These are phyloP conservation scores for Enteromius paludinosus DNA, from an alignment of 2,797 vertebrate genomes.

Conservation along the genomic window DNA sequence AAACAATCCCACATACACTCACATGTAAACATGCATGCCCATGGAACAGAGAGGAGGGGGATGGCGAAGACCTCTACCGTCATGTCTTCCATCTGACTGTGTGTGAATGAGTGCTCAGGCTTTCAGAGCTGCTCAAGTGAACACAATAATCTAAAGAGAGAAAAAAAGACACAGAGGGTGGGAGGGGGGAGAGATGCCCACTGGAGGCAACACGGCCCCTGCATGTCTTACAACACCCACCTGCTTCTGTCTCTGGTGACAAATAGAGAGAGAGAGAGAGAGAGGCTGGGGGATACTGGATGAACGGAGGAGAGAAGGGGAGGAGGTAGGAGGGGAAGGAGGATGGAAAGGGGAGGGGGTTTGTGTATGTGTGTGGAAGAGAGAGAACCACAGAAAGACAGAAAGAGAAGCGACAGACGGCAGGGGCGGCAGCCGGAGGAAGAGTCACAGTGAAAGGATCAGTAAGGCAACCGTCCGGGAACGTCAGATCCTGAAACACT, in stretches of 20 bases:
- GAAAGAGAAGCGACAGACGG: constrained; percentile 33
- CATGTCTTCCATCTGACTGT: constrained; percentile 22
- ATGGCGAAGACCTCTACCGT: constrained; percentile 32
- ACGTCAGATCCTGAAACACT: constrained; percentile 26
- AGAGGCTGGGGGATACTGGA: constrained; percentile 32
- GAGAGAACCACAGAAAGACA: constrained; percentile 37
- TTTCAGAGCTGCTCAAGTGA: constrained; percentile 49
- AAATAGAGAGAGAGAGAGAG: constrained; percentile 45
- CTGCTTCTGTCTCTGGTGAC: constrained; percentile 55
- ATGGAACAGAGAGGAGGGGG: constrained; percentile 61
- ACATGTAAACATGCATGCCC: constrained; percentile 57
- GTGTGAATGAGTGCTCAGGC: constrained; percentile 30
- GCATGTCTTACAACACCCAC: constrained; percentile 56
- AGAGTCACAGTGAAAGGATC: constrained; percentile 47
- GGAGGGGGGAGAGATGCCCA: neutral
- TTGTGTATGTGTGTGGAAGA: constrained; percentile 18
- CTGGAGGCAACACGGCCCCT: constrained; percentile 26
- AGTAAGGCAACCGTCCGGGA: constrained; percentile 39
- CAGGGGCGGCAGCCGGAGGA: constrained; percentile 44
- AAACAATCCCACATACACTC: constrained; percentile 8
- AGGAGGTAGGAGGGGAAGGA: constrained; percentile 35
- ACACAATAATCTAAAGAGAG: constrained; percentile 52
- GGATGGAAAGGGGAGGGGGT: constrained; percentile 36
- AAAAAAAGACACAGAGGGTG: constrained; percentile 15
- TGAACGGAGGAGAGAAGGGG: constrained; percentile 48